These are phyloP conservation scores for Gadus macrocephalus DNA, from an alignment of 2,113 vertebrate genomes.

Conservation along the genomic window DNA sequence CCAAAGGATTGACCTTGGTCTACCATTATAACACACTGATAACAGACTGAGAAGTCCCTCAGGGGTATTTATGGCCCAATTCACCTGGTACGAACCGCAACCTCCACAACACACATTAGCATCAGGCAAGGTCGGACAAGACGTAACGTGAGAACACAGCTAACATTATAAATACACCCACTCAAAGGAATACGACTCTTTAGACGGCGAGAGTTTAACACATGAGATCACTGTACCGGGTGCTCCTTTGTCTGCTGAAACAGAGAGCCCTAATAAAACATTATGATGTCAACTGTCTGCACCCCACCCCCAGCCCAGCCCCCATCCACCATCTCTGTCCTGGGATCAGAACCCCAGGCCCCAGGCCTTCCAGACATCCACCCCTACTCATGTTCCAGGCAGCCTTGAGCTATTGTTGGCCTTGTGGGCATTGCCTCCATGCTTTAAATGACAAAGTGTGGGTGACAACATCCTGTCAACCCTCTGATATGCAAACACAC, in stretches of 20 bases:
- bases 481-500: neutral
- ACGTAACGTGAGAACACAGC: too few relatives aligned
- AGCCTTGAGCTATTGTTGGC: conserved; percentile 41
- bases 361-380: neutral
- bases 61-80: too few relatives aligned
- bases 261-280: conserved; percentile 2
- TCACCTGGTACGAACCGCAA: too few relatives aligned
- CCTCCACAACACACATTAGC: too few relatives aligned
- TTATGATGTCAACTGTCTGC: neutral
- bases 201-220: neutral
- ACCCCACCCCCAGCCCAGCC: neutral
- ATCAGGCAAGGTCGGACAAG: too few relatives aligned
- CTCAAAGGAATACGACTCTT: neutral
- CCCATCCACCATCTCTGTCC: neutral
- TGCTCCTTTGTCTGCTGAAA: neutral
- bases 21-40: too few relatives aligned
- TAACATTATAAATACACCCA: too few relatives aligned
- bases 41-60: too few relatives aligned
- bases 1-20: too few relatives aligned
- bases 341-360: neutral
- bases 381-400: conserved; percentile 5
- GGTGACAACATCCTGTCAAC: conserved; percentile 10
- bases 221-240: neutral
- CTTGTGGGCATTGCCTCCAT: conserved; percentile 14
- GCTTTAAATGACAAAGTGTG: conserved; percentile 32